Conservation (phyloP, 2,888 invertebrate genomes). For the Teinopalpus imperialis region DNA sequence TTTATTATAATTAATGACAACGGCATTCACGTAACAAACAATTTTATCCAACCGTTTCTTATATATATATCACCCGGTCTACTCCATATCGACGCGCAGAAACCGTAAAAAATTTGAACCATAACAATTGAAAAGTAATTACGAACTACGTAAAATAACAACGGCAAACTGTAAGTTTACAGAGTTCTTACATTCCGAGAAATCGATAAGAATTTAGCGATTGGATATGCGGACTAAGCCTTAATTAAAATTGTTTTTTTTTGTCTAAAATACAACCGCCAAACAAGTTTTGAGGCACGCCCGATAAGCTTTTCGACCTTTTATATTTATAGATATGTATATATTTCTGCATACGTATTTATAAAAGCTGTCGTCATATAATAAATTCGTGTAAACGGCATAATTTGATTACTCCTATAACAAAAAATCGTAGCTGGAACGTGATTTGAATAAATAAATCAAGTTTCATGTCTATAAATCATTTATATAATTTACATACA, state of each 20-base stretch:
- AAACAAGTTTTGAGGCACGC: slow-evolving; percentile 37
- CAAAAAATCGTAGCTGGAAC: no score
- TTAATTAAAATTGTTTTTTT: slow-evolving; percentile 41
- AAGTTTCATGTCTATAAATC: neutral
- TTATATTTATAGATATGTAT: no score
- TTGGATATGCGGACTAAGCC: slow-evolving; percentile 35
- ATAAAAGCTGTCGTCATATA: no score
- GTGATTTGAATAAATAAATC: no score
- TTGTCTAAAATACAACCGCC: slow-evolving; percentile 33
- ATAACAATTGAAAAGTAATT: slow-evolving; percentile 8
- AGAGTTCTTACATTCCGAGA: slow-evolving; percentile 18
- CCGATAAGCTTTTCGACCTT: slow-evolving; percentile 1
- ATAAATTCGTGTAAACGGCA: no score
- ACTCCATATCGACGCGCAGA: neutral
- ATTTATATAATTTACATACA: neutral
- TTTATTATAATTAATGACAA: no score
- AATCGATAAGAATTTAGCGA: slow-evolving; percentile 31
- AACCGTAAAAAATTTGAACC: slow-evolving; percentile 12
- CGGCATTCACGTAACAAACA: no score
- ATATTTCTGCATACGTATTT: no score
- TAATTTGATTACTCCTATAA: no score
- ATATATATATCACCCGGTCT: no score
- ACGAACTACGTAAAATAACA: no score
- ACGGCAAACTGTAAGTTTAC: neutral
- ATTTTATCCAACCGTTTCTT: no score